phyloP scores from a whole-genome alignment of 2,797 vertebrate species.

The Lepidocolaptes lacrymiger region DNA sequence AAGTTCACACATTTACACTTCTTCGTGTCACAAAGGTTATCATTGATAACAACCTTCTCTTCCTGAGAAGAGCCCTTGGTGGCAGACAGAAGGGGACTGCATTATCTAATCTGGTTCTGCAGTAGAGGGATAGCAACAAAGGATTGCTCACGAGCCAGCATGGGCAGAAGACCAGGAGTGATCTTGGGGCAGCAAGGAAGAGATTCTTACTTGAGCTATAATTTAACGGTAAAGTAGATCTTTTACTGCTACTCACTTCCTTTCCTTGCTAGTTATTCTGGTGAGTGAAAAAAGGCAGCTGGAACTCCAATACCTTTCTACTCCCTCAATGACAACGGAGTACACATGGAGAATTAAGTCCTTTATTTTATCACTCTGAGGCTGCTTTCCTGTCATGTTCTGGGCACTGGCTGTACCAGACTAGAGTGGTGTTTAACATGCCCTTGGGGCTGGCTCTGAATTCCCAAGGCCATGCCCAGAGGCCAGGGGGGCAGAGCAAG shows the following conservation, averaged over 20 bases:
- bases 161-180: not conserved
- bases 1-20: not conserved
- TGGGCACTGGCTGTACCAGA: accelerated
- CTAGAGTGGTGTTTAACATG: no score
- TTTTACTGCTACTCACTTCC: not conserved
- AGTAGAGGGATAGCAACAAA: accelerated
- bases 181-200: not conserved
- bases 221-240: not conserved
- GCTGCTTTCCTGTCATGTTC: not conserved
- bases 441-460: not conserved
- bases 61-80: not conserved
- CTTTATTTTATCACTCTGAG: not conserved
- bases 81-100: not conserved
- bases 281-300: not conserved
- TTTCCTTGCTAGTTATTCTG: not conserved
- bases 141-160: not conserved
- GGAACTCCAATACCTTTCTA: not conserved
- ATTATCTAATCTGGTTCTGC: not conserved
- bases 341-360: not conserved
- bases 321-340: not conserved
- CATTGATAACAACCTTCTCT: not conserved
- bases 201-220: not conserved
- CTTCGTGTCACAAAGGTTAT: not conserved
- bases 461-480: not conserved
- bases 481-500: not conserved